These are phyloP conservation scores for Noctuana brunneofusca DNA, from an alignment of 2,888 invertebrate genomes.

Conservation along the genomic window DNA sequence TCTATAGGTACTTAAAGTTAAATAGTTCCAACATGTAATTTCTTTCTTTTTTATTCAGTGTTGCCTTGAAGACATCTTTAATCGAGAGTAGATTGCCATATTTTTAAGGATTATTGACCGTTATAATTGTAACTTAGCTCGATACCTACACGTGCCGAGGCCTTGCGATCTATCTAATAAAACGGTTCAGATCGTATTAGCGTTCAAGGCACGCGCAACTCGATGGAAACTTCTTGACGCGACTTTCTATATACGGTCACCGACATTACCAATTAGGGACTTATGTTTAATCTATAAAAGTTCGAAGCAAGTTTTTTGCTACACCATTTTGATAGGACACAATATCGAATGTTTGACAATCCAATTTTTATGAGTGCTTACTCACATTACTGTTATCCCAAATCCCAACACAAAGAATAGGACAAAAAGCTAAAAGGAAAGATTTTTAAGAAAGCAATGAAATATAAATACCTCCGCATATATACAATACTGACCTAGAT, in stretches of 20 bases:
- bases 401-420: not conserved
- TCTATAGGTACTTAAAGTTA: no score
- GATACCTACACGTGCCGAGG: not conserved
- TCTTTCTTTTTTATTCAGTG: not conserved
- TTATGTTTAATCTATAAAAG: conserved; percentile 11
- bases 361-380: not conserved
- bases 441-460: not conserved
- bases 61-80: no score
- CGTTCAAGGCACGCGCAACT: conserved; percentile 26
- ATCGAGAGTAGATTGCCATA: no score
- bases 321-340: not conserved
- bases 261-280: conserved; percentile 25
- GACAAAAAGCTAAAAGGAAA: not conserved
- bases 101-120: not conserved
- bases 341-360: not conserved
- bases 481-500: not conserved
- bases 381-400: no score
- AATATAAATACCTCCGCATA: not conserved
- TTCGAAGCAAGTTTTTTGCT: not conserved
- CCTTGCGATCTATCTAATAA: conserved; percentile 19
- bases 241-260: conserved; percentile 29
- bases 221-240: conserved; percentile 26
- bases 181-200: conserved; percentile 22
- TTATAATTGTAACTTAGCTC: not conserved
- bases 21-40: not conserved